Base-by-base conservation (phyloP, 2,888 invertebrate genomes). In the Mythimna ferrago region DNA sequence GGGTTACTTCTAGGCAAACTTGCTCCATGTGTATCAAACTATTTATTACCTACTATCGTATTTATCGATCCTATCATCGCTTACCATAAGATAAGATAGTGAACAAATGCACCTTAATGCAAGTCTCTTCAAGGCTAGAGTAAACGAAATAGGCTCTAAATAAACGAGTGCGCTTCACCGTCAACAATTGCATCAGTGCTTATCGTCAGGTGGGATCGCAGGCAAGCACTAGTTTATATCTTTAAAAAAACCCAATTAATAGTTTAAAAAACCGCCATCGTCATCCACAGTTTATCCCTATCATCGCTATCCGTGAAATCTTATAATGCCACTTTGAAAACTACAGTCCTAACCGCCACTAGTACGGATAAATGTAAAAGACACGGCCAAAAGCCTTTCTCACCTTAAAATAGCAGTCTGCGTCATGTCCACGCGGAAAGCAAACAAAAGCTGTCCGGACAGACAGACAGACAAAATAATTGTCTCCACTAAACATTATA, bases 381-480 rank as follows among this genome's bases (percentile, higher is more conserved):
- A 66, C 16, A 21, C 9, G 10, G 1, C n/a, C 10, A 38, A 66
- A 71, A 67, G 32, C 1, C 65, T 64, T 70, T 66, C 64, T 69
- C 53, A 66, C 71, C 71, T 78, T 73, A 77, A 80, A 81, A 85
- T 81, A 73, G 76, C 81, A 80, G 85, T 83, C 86, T 80, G 85
- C 78, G 80, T 76, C 73, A 70, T 83, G 88, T 85, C 84, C 82
- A 88, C 89, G 75, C 73, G 71, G 72, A 63, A 73, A 73, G 70
- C 81, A 68, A 86, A 86, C 83, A 86, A 83, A 81, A 81, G 78
- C 78, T 62, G 78, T 86, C 89, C 90, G 87, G 81, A 91, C 92
- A 88, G 88, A 92, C 93, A 84, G 87, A 89, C 89, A 92, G 92
- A 94, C 94, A 92, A 89, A 92, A 93, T 94, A 94, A 95, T 94